These are phyloP conservation scores for Panorpa germanica DNA, from an alignment of 2,888 invertebrate genomes.

Conservation along the genomic window DNA sequence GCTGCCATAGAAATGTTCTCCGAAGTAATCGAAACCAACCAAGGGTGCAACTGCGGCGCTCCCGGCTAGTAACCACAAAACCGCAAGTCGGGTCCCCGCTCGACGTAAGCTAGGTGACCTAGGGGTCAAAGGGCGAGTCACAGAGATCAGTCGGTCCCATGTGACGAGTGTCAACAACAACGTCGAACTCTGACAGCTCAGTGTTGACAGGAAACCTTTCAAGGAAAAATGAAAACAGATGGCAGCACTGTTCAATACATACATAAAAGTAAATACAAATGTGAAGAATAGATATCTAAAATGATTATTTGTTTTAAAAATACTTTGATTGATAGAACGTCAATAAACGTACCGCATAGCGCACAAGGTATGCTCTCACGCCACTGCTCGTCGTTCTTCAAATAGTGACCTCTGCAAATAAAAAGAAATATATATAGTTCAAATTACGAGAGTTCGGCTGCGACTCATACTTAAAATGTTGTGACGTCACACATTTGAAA, in stretches of 20 bases:
- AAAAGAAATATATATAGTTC: no score
- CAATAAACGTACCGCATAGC: constrained; percentile 27
- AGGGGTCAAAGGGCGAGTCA: constrained; percentile 32
- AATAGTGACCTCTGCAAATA: constrained; percentile 34
- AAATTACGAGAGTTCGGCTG: no score
- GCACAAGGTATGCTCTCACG: constrained; percentile 33
- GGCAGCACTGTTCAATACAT: background rate
- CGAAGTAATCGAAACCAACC: constrained; percentile 28
- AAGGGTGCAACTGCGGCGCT: constrained; percentile 29
- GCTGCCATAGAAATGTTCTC: constrained; percentile 33
- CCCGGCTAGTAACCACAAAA: constrained; percentile 30
- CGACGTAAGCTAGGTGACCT: constrained; percentile 20
- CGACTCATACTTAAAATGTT: no score
- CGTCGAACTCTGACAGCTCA: constrained; percentile 40
- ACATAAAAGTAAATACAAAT: background rate
- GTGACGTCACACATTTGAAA: no score
- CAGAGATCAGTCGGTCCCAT: constrained; percentile 37
- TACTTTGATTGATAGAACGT: background rate
- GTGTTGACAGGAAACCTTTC: constrained; percentile 37
- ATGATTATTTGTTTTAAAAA: no score
- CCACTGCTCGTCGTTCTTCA: constrained; percentile 35
- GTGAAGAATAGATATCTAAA: no score
- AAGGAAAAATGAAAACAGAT: constrained; percentile 11
- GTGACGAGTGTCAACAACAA: constrained; percentile 37
- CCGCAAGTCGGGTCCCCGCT: constrained; percentile 26